Percentiles rank a stretch among this genome's conserved stretches.
Conservation (phyloP, 2,113 vertebrate genomes). For the Steatornis caripensis region DNA sequence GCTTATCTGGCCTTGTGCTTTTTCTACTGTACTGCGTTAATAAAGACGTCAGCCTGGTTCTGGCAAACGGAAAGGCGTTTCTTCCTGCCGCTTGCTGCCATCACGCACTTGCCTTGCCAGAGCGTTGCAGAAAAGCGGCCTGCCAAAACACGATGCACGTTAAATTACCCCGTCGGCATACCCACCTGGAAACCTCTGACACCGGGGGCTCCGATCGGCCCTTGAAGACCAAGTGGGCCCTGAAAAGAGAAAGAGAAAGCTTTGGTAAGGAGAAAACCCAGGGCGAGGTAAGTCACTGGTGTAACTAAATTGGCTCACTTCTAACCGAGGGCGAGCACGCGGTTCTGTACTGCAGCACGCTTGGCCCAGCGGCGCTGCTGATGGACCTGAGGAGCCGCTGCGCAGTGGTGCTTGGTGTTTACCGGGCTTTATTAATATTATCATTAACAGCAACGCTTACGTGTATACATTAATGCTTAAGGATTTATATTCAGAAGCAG, state of each 20-base stretch:
- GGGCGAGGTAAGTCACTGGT: background rate
- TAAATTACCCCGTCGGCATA: background rate
- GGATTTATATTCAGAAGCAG: rapidly evolving
- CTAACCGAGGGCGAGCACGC: rapidly evolving
- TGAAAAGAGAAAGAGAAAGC: slow-evolving; percentile 48
- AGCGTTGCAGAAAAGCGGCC: background rate
- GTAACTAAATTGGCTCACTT: rapidly evolving
- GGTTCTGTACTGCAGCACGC: rapidly evolving
- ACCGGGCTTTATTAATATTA: background rate
- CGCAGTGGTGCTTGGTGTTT: rapidly evolving
- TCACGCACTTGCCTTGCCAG: rapidly evolving
- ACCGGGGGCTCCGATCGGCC: slow-evolving; percentile 81
- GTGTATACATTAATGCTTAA: background rate
- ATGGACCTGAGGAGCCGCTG: background rate
- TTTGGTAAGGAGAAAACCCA: background rate
- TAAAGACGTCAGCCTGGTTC: background rate
- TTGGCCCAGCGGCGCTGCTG: background rate
- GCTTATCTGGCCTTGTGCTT: background rate
- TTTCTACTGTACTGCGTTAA: rapidly evolving
- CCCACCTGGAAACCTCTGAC: slow-evolving; percentile 90
- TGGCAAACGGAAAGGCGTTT: background rate
- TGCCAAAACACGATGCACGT: rapidly evolving
- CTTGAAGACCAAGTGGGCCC: slow-evolving; percentile 85
- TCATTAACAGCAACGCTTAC: background rate
- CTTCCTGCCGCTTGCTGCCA: background rate